Base-by-base conservation (phyloP, 2,888 invertebrate genomes). In the Andrena praecox region DNA sequence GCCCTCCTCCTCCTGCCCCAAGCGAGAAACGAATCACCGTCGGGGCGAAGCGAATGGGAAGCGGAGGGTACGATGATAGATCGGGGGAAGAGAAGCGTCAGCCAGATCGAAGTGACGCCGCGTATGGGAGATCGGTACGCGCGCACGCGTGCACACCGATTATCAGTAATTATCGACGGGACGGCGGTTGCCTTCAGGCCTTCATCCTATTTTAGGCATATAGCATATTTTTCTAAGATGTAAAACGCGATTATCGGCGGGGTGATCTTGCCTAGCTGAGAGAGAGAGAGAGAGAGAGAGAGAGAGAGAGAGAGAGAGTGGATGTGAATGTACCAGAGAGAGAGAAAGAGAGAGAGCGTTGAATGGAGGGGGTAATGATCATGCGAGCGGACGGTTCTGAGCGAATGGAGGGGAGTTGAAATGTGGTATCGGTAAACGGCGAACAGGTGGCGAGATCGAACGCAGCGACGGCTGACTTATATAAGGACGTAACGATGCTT, bases 221-320 rank as follows among this genome's bases (percentile, higher is more conserved):
- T 93, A 93, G 93, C 92, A 94, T 94, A 94, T 94, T 94, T 94
- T 94, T 94, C 94, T 94, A 94, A 93, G 90, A 91, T 92, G 91
- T 91, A 93, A 56, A 56, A 91, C 91, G 91, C 93, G 93, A 92
- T 93, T 59, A 8, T 92, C 92, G 90, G 91, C 90, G 48, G 56
- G 20, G 35, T 67, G 68, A 48, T 27, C 62, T 63, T 77, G 24
- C 50, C 31, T 27, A 60, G 31, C 27, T 59, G 7, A 27, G 62
- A 86, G 82, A 67, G 60, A 60, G 56, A 20, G 16, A 54, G 24
- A 42, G 29, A 29, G 48, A 24, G 54, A 63, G 29, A 56, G 24
- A 64, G 52, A 52, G 29, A 35, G 29, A 3, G 50, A 29, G 50
- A 20, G 76, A 24, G 24, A 24, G 52, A 52, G 8, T n/a, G 52